These are phyloP conservation scores for Cephalopholis sonnerati DNA, from an alignment of 2,113 vertebrate species.

Conservation along the genomic window DNA sequence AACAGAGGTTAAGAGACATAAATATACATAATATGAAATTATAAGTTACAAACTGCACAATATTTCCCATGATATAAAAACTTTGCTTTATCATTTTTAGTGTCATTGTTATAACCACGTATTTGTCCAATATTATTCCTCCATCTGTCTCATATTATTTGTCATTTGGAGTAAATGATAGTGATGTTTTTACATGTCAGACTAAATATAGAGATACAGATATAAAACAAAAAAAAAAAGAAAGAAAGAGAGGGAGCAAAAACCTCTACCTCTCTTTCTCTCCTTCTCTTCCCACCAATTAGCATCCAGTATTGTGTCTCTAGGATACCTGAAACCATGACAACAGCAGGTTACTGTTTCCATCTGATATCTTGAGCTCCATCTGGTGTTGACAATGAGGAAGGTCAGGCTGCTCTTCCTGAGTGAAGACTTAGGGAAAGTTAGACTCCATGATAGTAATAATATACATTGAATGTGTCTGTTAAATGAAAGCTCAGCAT, in stretches of 20 bases:
- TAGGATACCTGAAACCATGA: slow-evolving; percentile 75
- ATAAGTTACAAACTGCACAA: no score
- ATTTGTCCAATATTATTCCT: neutral
- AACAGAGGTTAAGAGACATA: neutral
- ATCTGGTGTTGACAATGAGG: slow-evolving; percentile 57
- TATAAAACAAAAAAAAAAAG: neutral
- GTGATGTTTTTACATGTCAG: slow-evolving; percentile 5
- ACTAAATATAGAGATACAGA: slow-evolving; percentile 57
- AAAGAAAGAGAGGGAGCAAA: slow-evolving; percentile 11
- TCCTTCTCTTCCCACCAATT: slow-evolving; percentile 69
- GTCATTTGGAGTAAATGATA: neutral
- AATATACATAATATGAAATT: neutral
- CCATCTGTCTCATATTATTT: neutral
- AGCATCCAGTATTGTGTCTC: slow-evolving; percentile 61
- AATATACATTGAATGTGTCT: neutral
- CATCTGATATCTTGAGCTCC: slow-evolving; percentile 49
- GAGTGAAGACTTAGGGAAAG: neutral
- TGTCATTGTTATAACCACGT: neutral
- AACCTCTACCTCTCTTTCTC: slow-evolving; percentile 1
- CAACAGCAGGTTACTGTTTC: slow-evolving; percentile 63
- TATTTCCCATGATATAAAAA: neutral
- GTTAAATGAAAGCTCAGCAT: neutral
- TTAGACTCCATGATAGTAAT: neutral
- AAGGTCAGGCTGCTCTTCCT: neutral
- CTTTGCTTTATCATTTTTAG: neutral